Evolutionary conservation across 2,888 invertebrate species (phyloP).

Genomic region (Pseudolycoriella hygida): DNA sequence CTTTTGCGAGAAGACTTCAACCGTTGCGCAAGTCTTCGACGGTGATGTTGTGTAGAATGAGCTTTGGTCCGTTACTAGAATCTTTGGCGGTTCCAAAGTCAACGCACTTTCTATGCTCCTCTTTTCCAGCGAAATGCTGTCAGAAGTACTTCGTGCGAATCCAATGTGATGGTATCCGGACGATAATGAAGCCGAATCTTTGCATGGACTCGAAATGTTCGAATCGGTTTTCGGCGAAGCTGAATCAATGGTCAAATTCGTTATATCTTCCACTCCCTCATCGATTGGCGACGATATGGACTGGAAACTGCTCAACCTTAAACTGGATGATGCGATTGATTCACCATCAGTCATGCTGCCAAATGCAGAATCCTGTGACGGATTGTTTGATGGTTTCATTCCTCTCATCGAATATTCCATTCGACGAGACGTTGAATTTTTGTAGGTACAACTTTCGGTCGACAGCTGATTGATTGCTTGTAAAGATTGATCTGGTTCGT

Average conservation of each 20-base stretch:
- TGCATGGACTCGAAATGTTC: constrained; percentile 19
- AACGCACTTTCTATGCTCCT: not conserved
- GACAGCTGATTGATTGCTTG: constrained; percentile 23
- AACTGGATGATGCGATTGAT: constrained; percentile 28
- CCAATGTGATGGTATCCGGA: not conserved
- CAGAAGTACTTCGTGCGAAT: not conserved
- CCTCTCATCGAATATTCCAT: constrained; percentile 28
- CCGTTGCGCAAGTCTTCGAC: constrained; percentile 27
- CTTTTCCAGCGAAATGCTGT: not conserved
- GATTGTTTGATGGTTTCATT: constrained; percentile 18
- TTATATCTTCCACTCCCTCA: constrained; percentile 28
- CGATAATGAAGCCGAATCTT: not conserved
- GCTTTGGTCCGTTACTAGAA: constrained; percentile 28
- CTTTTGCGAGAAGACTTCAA: constrained; percentile 30
- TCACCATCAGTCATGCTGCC: constrained; percentile 29
- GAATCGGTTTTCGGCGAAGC: constrained; percentile 19
- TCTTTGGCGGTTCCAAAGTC: constrained; percentile 27
- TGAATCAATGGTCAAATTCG: constrained; percentile 1
- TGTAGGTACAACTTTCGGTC: constrained; percentile 25
- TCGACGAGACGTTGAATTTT: constrained; percentile 29
- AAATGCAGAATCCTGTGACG: constrained; percentile 29
- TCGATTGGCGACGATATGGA: constrained; percentile 29
- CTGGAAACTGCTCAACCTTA: constrained; percentile 28
- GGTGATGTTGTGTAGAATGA: constrained; percentile 30
- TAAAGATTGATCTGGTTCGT: not conserved